These are phyloP conservation scores for Chloroceryle aenea DNA, from an alignment of 2,113 vertebrate species.

Conservation along the genomic window DNA sequence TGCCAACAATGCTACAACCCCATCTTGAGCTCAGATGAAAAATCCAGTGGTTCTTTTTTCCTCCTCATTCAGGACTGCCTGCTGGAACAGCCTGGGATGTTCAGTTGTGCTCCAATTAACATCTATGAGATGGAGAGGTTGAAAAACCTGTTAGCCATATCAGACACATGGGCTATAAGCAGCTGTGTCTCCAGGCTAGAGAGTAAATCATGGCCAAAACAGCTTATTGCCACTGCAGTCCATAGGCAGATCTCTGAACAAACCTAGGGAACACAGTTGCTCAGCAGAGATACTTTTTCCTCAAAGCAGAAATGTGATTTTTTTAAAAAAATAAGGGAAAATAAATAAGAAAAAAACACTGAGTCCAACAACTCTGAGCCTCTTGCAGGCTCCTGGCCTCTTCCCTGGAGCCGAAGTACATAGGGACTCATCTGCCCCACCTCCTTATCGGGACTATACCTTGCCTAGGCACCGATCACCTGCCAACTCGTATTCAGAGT, in stretches of 20 bases:
- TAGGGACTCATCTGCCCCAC: not conserved
- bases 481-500: not conserved
- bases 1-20: fast-evolving
- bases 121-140: not conserved
- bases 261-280: not conserved
- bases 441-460: not conserved
- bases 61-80: not conserved
- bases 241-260: not conserved
- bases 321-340: not conserved
- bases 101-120: not conserved
- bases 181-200: not conserved
- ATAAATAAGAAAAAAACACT: not conserved
- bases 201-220: not conserved
- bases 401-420: not conserved
- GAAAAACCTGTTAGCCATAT: not conserved
- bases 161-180: not conserved
- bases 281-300: not conserved
- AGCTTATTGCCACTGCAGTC: not conserved
- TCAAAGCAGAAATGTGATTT: not conserved
- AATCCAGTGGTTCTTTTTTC: not conserved
- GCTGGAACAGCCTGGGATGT: not conserved
- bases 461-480: not conserved
- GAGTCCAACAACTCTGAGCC: not conserved
- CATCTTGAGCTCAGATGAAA: not conserved
- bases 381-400: not conserved